Evolutionary conservation across 2,797 vertebrate species (phyloP).

Genomic region (Odontamblyopus lacepedii): DNA sequence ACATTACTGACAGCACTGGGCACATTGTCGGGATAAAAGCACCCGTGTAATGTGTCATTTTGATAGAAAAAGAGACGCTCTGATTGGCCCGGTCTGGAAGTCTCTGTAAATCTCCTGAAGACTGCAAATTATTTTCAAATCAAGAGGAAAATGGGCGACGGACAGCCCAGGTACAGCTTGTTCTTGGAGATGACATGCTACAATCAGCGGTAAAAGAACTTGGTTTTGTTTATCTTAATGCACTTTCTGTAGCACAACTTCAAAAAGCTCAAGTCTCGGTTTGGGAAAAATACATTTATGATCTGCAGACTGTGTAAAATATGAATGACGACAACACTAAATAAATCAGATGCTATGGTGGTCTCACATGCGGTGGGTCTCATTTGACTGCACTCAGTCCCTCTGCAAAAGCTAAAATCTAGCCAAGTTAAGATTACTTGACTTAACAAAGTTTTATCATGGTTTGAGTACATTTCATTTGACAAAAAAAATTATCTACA

Average conservation of each 20-base stretch:
- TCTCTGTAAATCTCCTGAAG: slow-evolving; percentile 15
- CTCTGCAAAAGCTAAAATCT: too few species aligned
- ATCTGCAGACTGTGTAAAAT: not conserved
- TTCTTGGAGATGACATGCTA: slow-evolving; percentile 7
- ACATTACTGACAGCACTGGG: slow-evolving; percentile 41
- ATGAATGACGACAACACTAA: not conserved
- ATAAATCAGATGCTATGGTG: not conserved
- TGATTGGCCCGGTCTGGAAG: slow-evolving; percentile 14
- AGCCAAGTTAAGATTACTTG: too few species aligned
- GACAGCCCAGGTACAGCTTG: slow-evolving; percentile 6
- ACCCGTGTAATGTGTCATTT: slow-evolving; percentile 38
- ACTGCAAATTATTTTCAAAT: slow-evolving; percentile 13
- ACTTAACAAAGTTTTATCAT: too few species aligned
- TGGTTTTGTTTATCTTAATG: not conserved
- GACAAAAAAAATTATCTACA: too few species aligned
- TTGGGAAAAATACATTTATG: not conserved
- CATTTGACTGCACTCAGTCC: not conserved
- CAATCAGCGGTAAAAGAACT: not conserved
- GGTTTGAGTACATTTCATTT: too few species aligned
- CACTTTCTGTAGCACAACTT: slow-evolving; percentile 4
- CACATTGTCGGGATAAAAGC: slow-evolving; percentile 41
- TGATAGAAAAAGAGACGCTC: slow-evolving; percentile 14
- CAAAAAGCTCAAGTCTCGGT: not conserved
- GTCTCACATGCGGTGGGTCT: not conserved
- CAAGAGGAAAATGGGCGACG: slow-evolving; percentile 6